A percentile compares a stretch with the other conserved stretches of the same genome.
Evolutionary conservation across 1,140 invertebrate species (phyloP).

Genomic region (Drosophila rufa): DNA sequence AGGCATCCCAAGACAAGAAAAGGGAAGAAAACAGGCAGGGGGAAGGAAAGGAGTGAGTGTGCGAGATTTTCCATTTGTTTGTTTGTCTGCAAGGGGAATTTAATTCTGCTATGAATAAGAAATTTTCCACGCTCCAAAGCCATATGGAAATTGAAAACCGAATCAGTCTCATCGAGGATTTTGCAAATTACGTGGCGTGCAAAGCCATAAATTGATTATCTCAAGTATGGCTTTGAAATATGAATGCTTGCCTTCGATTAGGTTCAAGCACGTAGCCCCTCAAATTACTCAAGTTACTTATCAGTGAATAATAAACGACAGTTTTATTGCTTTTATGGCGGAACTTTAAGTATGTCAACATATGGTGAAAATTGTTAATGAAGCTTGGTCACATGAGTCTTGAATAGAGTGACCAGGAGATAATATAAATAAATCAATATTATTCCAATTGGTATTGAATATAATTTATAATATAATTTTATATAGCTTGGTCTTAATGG

Average conservation of each 20-base stretch:
- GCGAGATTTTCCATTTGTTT: conserved; percentile 23
- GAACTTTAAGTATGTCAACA: too few relatives aligned
- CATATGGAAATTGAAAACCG: conserved; percentile 65
- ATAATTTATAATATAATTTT: too few relatives aligned
- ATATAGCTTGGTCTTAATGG: too few relatives aligned
- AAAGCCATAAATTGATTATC: conserved; percentile 77
- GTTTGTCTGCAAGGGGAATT: conserved; percentile 59
- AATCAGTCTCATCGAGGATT: conserved; percentile 50
- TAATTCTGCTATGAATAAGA: conserved; percentile 72
- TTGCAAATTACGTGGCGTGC: conserved; percentile 51
- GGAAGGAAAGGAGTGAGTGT: conserved; percentile 31
- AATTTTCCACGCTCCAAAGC: conserved; percentile 58
- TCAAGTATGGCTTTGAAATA: conserved; percentile 36
- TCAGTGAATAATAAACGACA: conserved; percentile 4
- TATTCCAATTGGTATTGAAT: too few relatives aligned
- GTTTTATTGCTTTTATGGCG: too few relatives aligned
- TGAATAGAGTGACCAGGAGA: too few relatives aligned
- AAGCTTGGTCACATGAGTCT: too few relatives aligned
- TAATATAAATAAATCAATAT: too few relatives aligned
- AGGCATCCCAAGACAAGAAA: conserved; percentile 51
- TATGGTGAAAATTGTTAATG: too few relatives aligned
- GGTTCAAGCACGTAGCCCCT: conserved; percentile 47
- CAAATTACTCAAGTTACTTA: conserved; percentile 11
- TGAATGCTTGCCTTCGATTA: conserved; percentile 48
- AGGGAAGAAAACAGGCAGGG: conserved; percentile 7